Base-by-base conservation (phyloP, 1,140 invertebrate species). In the Nylanderia fulva region DNA sequence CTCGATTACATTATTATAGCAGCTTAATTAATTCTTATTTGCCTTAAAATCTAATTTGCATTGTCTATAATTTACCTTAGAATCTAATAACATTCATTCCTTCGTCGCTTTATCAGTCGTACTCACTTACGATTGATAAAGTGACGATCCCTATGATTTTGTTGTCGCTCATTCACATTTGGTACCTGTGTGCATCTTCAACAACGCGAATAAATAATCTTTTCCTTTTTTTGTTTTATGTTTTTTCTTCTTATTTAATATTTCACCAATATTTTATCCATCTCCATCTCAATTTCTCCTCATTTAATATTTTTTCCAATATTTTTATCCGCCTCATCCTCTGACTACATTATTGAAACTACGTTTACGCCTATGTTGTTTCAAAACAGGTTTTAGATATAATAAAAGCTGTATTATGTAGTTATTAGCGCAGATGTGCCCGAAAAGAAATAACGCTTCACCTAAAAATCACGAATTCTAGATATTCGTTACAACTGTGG, bases 141-240 rank as follows among this genome's bases (percentile, higher is more conserved):
- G 84, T 75, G 82, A 86, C 85, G 60, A 84, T 79, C 77, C 74
- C 52, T 90, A 85, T 69, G 84, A n/a, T 64, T 86, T 63, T n/a
- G 18, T 42, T 76, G 39, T 27, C 58, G 24, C 42, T 63, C 11
- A 63, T 76, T 76, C 48, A 76, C 74, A 86, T 87, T 87, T 90
- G 86, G 79, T 90, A 82, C 86, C 74, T 61, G 85, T 66, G 85
- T 85, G 69, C 58, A 61, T 61, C 42, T 64, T 83, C 79, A 89
- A 90, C 82, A 89, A 90, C 68, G 74, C 69, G 60, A 88, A 80
- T 86, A 85, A 48, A 86, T 90, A 86, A 77, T 85, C 64, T 79
- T 68, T 68, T 58, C 66, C 39, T 83, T 72, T 54, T 79, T 85
- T 58, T 39, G n/a, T 58, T 48, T 80, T 27, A 18, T 33, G n/a